phyloP scores from a whole-genome alignment of 2,888 invertebrate genomes.

The Thereva nobilitata region DNA sequence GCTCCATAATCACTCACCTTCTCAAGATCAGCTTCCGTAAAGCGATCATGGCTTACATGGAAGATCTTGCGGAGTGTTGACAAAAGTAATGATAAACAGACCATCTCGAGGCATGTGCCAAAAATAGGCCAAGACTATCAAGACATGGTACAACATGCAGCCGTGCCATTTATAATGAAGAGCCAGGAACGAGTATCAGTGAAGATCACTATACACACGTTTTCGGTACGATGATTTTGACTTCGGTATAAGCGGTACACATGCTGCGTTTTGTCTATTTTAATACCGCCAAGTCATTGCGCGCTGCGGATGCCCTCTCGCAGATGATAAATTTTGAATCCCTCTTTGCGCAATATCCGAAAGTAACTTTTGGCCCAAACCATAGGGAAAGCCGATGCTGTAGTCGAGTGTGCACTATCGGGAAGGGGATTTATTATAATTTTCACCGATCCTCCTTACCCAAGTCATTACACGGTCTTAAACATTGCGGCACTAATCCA shows the following conservation, averaged over 20 bases:
- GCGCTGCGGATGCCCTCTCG: too few species aligned
- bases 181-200: background rate
- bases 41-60: constrained; percentile 15
- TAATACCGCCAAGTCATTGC: background rate
- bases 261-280: background rate
- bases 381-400: too few species aligned
- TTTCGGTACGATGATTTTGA: background rate
- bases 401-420: too few species aligned
- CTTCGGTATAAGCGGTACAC: background rate
- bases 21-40: background rate
- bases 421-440: too few species aligned
- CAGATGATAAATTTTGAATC: too few species aligned
- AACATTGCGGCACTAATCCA: background rate
- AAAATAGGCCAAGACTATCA: constrained; percentile 11
- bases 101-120: constrained; percentile 25
- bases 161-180: background rate
- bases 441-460: background rate
- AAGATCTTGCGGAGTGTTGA: constrained; percentile 15
- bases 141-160: background rate
- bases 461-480: constrained; percentile 10
- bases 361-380: too few species aligned
- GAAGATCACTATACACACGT: background rate
- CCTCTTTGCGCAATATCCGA: too few species aligned
- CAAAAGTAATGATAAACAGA: constrained; percentile 25
- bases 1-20: too few species aligned